Percentiles rank a stretch among this genome's conserved stretches.
These are phyloP conservation scores for Desoria tigrina DNA, from an alignment of 2,888 invertebrate genomes.

Conservation along the genomic window DNA sequence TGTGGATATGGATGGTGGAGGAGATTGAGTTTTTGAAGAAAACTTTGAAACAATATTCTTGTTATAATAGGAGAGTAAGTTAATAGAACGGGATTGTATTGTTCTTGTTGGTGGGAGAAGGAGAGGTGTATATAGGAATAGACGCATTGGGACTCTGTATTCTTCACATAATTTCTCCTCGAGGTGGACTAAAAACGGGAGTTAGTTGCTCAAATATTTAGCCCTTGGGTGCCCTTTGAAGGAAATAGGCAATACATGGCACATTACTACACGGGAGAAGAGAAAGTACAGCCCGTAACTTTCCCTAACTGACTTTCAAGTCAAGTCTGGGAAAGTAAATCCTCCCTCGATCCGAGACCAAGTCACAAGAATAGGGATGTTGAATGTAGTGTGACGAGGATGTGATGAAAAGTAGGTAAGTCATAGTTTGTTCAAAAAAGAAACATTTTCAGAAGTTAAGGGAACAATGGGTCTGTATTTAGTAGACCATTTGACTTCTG, in stretches of 20 bases:
- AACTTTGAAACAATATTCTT: slow-evolving; percentile 11
- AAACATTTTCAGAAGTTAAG: slow-evolving; percentile 2
- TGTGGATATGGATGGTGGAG: background rate
- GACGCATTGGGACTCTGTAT: background rate
- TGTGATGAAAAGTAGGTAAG: background rate
- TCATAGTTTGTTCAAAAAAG: background rate
- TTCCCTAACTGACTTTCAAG: too few species aligned
- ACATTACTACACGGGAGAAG: background rate
- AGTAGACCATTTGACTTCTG: slow-evolving; percentile 36
- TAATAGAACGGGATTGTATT: slow-evolving; percentile 2
- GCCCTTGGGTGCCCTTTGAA: slow-evolving; percentile 16
- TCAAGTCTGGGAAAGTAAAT: too few species aligned
- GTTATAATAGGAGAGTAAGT: background rate
- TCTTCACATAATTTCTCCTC: slow-evolving; percentile 6
- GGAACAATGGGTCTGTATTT: slow-evolving; percentile 10
- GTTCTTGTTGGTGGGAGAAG: background rate
- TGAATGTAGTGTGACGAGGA: slow-evolving; percentile 14
- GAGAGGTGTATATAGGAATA: background rate
- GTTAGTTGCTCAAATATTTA: slow-evolving; percentile 22
- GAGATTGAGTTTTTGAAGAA: background rate
- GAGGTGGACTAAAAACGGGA: slow-evolving; percentile 5
- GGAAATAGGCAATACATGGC: slow-evolving; percentile 8
- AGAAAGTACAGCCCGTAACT: too few species aligned
- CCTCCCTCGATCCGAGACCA: background rate
- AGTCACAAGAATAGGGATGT: background rate